phyloP scores from a whole-genome alignment of 2,113 vertebrate species.

The Notothenia rossii region DNA sequence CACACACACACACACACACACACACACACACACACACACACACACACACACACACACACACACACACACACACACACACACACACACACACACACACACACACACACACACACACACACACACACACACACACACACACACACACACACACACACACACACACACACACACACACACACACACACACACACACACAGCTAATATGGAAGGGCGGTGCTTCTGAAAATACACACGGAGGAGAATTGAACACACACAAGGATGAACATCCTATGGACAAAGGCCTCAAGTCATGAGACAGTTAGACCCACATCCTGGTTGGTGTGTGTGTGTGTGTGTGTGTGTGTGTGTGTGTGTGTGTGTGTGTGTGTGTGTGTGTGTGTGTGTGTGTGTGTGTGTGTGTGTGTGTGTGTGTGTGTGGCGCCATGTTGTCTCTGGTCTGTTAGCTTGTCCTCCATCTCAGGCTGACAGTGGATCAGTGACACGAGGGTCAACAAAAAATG shows the following conservation, averaged over 20 bases:
- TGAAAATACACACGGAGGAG: conserved; percentile 59
- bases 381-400: background rate
- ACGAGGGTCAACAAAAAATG: background rate
- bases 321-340: no score
- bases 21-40: conserved; percentile 46
- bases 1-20: conserved; percentile 24
- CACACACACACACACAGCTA: conserved; percentile 52
- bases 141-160: conserved; percentile 11
- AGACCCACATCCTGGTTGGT: conserved; percentile 79
- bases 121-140: conserved; percentile 17
- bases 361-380: no score
- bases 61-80: conserved; percentile 31
- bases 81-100: conserved; percentile 42
- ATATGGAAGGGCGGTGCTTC: conserved; percentile 33
- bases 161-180: conserved; percentile 4
- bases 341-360: no score
- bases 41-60: conserved; percentile 3
- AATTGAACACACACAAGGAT: conserved; percentile 77
- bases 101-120: conserved; percentile 13
- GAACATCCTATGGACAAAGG: conserved; percentile 80
- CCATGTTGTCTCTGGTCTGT: conserved; percentile 28
- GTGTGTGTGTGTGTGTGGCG: background rate
- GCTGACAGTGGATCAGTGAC: conserved; percentile 1
- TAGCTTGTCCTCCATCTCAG: conserved; percentile 17
- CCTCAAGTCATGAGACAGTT: conserved; percentile 69